These are phyloP conservation scores for Alces alces DNA, from an alignment of 2,113 vertebrate genomes.

Conservation along the genomic window DNA sequence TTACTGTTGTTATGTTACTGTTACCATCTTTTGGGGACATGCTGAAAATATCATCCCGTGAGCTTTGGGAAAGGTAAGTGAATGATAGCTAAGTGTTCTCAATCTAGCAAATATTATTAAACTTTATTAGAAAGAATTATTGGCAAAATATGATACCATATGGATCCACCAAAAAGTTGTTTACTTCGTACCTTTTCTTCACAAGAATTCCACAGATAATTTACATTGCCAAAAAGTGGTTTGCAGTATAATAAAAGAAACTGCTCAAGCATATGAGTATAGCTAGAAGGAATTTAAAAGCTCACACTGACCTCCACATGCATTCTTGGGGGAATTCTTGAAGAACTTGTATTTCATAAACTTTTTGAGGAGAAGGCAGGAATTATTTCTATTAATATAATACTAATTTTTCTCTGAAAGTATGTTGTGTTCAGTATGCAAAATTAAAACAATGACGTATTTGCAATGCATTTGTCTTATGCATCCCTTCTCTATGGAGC, in stretches of 20 bases:
- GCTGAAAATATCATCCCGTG: neutral
- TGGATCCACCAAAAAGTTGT: neutral
- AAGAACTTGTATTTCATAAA: neutral
- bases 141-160: neutral
- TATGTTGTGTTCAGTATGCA: neutral
- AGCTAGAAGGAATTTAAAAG: neutral
- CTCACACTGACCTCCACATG: neutral
- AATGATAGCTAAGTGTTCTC: neutral
- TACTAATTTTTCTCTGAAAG: neutral
- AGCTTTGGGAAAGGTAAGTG: neutral
- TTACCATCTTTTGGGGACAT: neutral
- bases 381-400: neutral
- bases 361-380: neutral
- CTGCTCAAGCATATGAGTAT: neutral
- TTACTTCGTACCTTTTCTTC: neutral
- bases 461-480: neutral
- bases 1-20: neutral
- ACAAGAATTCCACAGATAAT: neutral
- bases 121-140: constrained; percentile 6
- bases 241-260: neutral
- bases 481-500: neutral
- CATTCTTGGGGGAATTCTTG: neutral
- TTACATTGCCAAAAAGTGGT: neutral
- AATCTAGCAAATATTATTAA: neutral
- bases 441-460: neutral